phyloP scores from a whole-genome alignment of 2,797 vertebrate species.

The Geotrypetes seraphini region DNA sequence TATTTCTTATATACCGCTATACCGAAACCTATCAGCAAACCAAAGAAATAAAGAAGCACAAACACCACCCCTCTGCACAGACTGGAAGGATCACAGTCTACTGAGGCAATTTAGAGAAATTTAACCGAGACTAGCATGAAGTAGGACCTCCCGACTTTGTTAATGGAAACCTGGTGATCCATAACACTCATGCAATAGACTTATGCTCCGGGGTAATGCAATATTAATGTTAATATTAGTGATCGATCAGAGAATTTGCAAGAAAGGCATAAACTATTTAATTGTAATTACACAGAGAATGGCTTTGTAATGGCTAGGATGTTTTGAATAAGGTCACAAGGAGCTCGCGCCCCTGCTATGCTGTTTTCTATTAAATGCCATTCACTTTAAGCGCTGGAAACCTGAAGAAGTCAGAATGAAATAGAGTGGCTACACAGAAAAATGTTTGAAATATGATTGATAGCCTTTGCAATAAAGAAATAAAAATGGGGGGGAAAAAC shows the following conservation, averaged over 20 bases:
- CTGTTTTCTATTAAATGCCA: slow-evolving; percentile 97
- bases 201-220: slow-evolving; percentile 82
- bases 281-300: slow-evolving; percentile 81
- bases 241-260: slow-evolving; percentile 96
- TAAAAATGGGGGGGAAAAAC: too few species aligned
- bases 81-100: slow-evolving; percentile 33
- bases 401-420: slow-evolving; percentile 69
- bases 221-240: slow-evolving; percentile 79
- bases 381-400: slow-evolving; percentile 83
- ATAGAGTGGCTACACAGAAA: slow-evolving; percentile 85
- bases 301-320: slow-evolving; percentile 60
- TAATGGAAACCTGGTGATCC: slow-evolving; percentile 98
- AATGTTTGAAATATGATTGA: slow-evolving; percentile 92
- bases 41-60: neutral
- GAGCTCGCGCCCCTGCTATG: slow-evolving; percentile 80
- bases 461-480: slow-evolving; percentile 76
- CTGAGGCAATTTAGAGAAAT: slow-evolving; percentile 81
- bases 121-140: slow-evolving; percentile 44
- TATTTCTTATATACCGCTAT: too few species aligned
- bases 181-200: slow-evolving; percentile 67
- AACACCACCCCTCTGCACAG: neutral
- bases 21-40: neutral
- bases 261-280: slow-evolving; percentile 89
- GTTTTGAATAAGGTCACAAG: slow-evolving; percentile 98
- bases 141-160: slow-evolving; percentile 73